Evolutionary conservation across 2,113 vertebrate species (phyloP).

Genomic region (Junco hyemalis): DNA sequence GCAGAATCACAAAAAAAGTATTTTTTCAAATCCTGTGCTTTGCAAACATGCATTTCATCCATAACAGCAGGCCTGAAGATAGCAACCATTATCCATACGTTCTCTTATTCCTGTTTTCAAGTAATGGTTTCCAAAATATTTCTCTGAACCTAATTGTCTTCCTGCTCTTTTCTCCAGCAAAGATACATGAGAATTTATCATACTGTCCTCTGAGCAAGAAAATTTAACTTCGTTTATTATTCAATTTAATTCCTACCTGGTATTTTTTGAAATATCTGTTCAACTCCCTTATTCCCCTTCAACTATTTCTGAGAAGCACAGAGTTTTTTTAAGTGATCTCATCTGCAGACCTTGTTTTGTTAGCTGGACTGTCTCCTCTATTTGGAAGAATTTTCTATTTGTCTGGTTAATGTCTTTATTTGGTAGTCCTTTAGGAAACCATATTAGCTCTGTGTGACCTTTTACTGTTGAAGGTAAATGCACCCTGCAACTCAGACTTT

Average conservation of each 20-base stretch:
- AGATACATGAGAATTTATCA: background rate
- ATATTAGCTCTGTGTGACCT: background rate
- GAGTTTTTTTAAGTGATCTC: background rate
- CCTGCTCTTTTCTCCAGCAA: background rate
- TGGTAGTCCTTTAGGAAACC: background rate
- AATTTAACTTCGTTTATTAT: background rate
- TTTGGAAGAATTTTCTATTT: background rate
- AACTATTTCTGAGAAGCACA: background rate
- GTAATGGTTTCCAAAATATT: background rate
- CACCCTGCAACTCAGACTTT: background rate
- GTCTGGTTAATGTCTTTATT: background rate
- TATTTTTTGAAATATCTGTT: background rate
- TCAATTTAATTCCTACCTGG: background rate
- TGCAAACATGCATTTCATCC: background rate
- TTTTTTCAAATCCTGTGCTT: background rate
- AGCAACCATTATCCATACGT: background rate
- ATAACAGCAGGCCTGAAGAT: background rate
- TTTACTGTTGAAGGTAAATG: background rate
- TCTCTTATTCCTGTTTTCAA: background rate
- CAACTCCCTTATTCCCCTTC: background rate
- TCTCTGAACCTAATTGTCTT: background rate
- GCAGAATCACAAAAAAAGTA: background rate
- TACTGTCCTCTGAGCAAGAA: background rate
- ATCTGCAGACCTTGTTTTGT: background rate
- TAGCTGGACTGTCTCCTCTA: background rate